Conservation (phyloP, 2,113 vertebrate species). For the Albula goreensis region DNA sequence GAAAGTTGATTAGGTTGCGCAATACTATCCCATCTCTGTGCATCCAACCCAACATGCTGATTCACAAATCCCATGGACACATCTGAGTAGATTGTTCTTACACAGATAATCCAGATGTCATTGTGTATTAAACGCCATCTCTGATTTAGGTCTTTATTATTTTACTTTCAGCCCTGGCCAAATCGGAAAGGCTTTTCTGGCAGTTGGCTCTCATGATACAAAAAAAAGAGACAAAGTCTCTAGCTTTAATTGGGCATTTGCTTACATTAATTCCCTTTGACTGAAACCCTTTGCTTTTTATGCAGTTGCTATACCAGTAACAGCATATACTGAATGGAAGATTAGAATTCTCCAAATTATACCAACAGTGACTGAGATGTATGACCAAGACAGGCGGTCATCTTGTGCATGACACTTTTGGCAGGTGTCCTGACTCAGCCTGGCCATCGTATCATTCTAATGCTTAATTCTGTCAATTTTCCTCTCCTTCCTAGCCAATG, state of each 20-base stretch:
- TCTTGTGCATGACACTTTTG: constrained; percentile 8
- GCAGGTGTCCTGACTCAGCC: neutral
- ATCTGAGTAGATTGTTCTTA: constrained; percentile 7
- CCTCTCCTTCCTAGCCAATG: constrained; percentile 4
- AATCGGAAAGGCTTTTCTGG: neutral
- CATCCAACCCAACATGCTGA: neutral
- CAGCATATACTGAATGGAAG: neutral
- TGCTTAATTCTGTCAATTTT: neutral
- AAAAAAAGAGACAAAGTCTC: neutral
- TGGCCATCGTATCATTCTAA: neutral
- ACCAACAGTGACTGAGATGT: neutral
- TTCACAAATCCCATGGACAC: neutral
- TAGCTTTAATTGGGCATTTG: neutral
- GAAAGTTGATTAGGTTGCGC: neutral
- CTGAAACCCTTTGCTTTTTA: neutral
- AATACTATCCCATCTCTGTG: neutral
- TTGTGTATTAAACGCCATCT: neutral
- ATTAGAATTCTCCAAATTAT: neutral
- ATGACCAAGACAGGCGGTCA: neutral
- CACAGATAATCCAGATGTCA: neutral
- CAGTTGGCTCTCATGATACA: neutral
- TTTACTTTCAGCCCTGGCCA: neutral
- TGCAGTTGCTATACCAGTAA: neutral
- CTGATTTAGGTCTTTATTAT: neutral
- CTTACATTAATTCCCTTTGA: neutral